phyloP scores from a whole-genome alignment of 2,113 vertebrate species.

The Mormoops blainvillei region DNA sequence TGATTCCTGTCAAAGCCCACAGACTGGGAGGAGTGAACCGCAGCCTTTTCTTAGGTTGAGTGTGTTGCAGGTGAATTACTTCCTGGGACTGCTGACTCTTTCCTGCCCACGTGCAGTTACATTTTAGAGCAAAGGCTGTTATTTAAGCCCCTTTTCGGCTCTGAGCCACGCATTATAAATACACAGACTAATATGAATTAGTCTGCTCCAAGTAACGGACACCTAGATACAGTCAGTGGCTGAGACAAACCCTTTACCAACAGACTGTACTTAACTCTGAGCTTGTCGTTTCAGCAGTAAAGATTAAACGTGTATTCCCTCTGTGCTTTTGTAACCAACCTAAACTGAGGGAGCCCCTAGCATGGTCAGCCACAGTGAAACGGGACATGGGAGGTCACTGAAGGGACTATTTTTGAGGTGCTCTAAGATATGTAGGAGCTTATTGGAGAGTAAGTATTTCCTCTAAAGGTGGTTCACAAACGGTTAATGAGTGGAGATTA shows the following conservation, averaged over 20 bases:
- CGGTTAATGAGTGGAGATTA: background rate
- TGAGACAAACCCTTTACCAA: background rate
- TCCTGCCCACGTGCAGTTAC: background rate
- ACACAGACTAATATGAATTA: background rate
- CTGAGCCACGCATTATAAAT: background rate
- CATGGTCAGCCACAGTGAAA: background rate
- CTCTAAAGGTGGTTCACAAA: background rate
- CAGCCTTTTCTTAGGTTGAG: conserved; percentile 12
- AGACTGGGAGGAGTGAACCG: conserved; percentile 16
- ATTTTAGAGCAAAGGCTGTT: background rate
- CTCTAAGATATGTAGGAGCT: background rate
- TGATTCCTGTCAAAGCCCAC: conserved; percentile 12
- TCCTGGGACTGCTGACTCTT: background rate
- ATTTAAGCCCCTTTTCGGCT: background rate
- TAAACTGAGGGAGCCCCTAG: background rate
- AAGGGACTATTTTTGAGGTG: background rate
- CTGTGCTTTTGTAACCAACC: background rate
- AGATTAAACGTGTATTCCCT: background rate
- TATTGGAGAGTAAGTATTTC: background rate
- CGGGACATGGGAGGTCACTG: background rate
- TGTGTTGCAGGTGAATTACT: background rate
- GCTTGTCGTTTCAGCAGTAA: background rate
- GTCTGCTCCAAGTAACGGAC: background rate
- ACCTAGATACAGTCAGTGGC: background rate
- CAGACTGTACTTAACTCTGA: background rate